Evolutionary conservation across 1,140 invertebrate genomes (phyloP), one percentile per base, ranked within the genome.

Genomic region (Mesaphorura yosii): DNA sequence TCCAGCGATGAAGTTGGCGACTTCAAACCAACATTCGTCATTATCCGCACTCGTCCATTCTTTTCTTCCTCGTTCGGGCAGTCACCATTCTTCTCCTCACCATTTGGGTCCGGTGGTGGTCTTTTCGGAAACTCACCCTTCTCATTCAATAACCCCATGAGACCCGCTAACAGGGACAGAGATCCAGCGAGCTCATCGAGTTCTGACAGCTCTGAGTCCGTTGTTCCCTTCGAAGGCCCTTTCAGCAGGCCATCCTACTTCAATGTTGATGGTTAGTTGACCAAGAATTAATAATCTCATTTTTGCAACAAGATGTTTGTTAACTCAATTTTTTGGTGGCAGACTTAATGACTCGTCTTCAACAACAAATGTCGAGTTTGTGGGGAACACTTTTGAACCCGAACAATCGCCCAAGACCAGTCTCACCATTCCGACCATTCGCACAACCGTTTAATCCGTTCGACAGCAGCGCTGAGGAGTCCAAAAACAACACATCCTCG

Each of bases 341-440:
- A 63, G 60, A 54, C 23, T 50, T 63, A 45, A 63, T 63, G 57
- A 48, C 57, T 31, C 26, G 55, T n/a, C 51, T 63, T 52, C 58
- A 59, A 22, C 28, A 57, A 26, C 61, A 63, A 53, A 59, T 63
- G 57, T 40, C 48, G 2, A 48, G 42, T 14, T 27, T 63, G n/a
- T 63, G 58, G 55, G 49, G 53, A 26, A 46, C 42, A 27, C 39
- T 63, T 15, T 37, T 53, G 14, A 57, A 26, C 22, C 60, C 60
- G 26, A 29, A 34, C 14, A 37, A 15, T 34, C 44, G 34, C 2
- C 37, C 48, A 19, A 53, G 54, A 37, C 44, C 39, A 14, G 26
- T 50, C 23, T 51, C 37, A 42, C 41, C 50, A 7, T 41, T 58
- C 40, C 26, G 28, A 25, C 39, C 51, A 25, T 5, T 12, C 27